These are phyloP conservation scores for Phengaris alcon DNA, from an alignment of 2,888 invertebrate genomes.

Conservation along the genomic window DNA sequence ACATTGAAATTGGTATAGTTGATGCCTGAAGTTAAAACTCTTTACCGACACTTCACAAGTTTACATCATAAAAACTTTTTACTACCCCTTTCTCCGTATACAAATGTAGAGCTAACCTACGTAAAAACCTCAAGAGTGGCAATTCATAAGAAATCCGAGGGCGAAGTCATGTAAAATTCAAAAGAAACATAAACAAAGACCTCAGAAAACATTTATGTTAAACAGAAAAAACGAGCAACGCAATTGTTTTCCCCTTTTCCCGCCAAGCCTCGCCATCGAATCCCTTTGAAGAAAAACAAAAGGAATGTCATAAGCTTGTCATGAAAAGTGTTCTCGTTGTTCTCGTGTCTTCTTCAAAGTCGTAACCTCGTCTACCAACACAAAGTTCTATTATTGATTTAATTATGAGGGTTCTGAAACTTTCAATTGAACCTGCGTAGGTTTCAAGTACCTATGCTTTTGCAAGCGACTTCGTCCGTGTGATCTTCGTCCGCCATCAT, in stretches of 20 bases:
- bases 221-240: conserved; percentile 44
- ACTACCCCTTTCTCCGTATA: not conserved
- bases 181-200: conserved; percentile 44
- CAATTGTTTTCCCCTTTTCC: conserved; percentile 48
- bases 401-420: not conserved
- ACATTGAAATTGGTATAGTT: too few species aligned
- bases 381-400: not conserved
- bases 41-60: not conserved
- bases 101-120: not conserved
- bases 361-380: not conserved
- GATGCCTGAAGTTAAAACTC: too few species aligned
- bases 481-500: too few species aligned
- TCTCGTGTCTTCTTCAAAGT: not conserved
- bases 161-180: conserved; percentile 11
- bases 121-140: conserved; percentile 2
- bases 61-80: not conserved
- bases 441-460: too few species aligned
- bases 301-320: conserved; percentile 1
- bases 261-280: conserved; percentile 50
- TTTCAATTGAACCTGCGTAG: not conserved
- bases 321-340: conserved; percentile 3
- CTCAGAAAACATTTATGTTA: conserved; percentile 50
- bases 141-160: not conserved
- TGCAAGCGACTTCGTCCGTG: too few species aligned
- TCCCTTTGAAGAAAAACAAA: conserved; percentile 47